A percentile compares a stretch with the other conserved stretches of the same genome.
phyloP scores from a whole-genome alignment of 2,888 invertebrate species.

The Agapetus fuscipes region DNA sequence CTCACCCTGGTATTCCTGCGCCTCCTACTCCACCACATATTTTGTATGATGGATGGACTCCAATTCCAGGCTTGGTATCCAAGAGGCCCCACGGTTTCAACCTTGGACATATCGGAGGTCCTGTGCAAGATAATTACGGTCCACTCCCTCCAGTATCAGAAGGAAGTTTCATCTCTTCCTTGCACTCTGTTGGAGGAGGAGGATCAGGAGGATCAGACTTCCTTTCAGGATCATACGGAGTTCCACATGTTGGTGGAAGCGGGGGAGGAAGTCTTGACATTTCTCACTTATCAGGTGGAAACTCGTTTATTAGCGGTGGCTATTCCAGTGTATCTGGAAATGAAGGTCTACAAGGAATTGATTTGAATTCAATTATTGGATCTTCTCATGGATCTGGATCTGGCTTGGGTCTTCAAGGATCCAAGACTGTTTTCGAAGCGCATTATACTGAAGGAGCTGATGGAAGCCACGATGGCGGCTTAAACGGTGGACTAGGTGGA shows the following conservation, averaged over 20 bases:
- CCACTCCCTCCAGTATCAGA: slow-evolving; percentile 25
- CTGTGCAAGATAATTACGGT: slow-evolving; percentile 20
- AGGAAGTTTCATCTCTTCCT: slow-evolving; percentile 13
- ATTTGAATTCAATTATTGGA: slow-evolving; percentile 23
- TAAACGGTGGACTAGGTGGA: slow-evolving; percentile 17
- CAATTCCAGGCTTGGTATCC: slow-evolving; percentile 59
- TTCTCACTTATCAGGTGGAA: not conserved
- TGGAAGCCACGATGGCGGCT: slow-evolving; percentile 27
- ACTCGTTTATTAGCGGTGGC: slow-evolving; percentile 15
- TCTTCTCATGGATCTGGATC: slow-evolving; percentile 13
- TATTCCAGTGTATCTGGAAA: slow-evolving; percentile 20
- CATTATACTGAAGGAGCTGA: slow-evolving; percentile 36
- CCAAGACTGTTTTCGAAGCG: slow-evolving; percentile 41
- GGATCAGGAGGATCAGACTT: slow-evolving; percentile 1
- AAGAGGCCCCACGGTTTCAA: slow-evolving; percentile 24
- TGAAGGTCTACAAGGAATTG: slow-evolving; percentile 21
- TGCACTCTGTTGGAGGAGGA: slow-evolving; percentile 9
- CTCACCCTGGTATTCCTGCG: slow-evolving; percentile 59
- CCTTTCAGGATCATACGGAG: slow-evolving; percentile 39
- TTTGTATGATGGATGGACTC: slow-evolving; percentile 79
- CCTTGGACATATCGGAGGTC: slow-evolving; percentile 24
- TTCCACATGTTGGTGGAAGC: slow-evolving; percentile 27
- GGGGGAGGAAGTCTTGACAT: not conserved
- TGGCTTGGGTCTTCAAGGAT: slow-evolving; percentile 20
- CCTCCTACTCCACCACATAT: slow-evolving; percentile 68